These are phyloP conservation scores for Rhagoletis pomonella DNA, from an alignment of 1,140 invertebrate genomes.

Conservation along the genomic window DNA sequence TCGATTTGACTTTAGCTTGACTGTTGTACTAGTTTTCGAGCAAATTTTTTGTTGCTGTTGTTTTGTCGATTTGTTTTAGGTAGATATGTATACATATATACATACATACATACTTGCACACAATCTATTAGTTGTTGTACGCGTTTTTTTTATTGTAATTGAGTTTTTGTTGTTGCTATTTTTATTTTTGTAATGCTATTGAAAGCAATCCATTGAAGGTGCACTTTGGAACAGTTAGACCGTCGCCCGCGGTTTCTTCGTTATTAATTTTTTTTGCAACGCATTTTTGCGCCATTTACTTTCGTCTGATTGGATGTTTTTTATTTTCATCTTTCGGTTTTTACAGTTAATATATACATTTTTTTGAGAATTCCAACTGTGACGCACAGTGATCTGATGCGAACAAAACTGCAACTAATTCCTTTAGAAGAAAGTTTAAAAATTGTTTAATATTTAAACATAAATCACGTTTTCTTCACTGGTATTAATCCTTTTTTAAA, in stretches of 20 bases:
- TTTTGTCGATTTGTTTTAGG: slow-evolving; percentile 31
- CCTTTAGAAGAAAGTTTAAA: neutral
- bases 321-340: neutral
- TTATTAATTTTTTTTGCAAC: slow-evolving; percentile 25
- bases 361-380: neutral
- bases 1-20: slow-evolving; percentile 35
- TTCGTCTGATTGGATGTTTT: slow-evolving; percentile 2
- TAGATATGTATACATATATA: too few relatives aligned
- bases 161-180: slow-evolving; percentile 14
- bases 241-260: neutral
- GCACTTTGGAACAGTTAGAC: slow-evolving; percentile 38
- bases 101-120: too few relatives aligned
- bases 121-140: slow-evolving; percentile 44
- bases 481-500: too few relatives aligned
- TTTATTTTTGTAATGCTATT: neutral
- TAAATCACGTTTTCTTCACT: too few relatives aligned
- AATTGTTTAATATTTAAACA: too few relatives aligned
- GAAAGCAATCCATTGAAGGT: slow-evolving; percentile 45
- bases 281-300: slow-evolving; percentile 34
- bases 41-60: slow-evolving; percentile 23
- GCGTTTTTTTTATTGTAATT: slow-evolving; percentile 41
- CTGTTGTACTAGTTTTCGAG: slow-evolving; percentile 39
- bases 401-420: neutral
- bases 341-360: neutral
- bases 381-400: neutral